A percentile compares a stretch with the other conserved stretches of the same genome.
These are phyloP conservation scores for Porites divaricata DNA, from an alignment of 92 coral and sea anemone genomes.

Conservation along the genomic window DNA sequence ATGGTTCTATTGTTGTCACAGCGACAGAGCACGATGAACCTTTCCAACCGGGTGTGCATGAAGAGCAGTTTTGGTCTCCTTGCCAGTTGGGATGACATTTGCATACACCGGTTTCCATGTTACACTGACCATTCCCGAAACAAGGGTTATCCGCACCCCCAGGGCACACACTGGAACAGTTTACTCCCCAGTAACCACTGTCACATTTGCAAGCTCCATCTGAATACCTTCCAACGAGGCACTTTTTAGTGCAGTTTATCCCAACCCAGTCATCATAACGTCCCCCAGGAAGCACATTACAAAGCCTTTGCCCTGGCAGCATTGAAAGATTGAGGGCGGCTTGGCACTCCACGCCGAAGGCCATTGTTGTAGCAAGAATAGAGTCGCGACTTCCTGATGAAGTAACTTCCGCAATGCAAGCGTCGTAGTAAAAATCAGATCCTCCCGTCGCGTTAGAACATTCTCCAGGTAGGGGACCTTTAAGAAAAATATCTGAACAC, in stretches of 20 bases:
- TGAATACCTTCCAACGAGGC: conserved; percentile 72
- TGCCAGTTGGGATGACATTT: conserved; percentile 84
- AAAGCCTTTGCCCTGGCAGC: conserved; percentile 86
- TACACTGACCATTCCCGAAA: conserved; percentile 87
- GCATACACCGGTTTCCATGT: conserved; percentile 78
- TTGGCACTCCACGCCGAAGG: conserved; percentile 89
- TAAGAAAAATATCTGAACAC: conserved; percentile 77
- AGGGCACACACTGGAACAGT: conserved; percentile 87
- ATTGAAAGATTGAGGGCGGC: conserved; percentile 81
- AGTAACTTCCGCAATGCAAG: conserved; percentile 83
- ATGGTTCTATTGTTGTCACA: conserved; percentile 43
- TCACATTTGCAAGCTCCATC: conserved; percentile 81
- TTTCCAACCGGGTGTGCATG: conserved; percentile 90
- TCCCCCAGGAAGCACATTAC: conserved; percentile 80
- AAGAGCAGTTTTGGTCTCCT: conserved; percentile 77
- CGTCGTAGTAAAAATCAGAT: conserved; percentile 79
- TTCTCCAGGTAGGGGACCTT: conserved; percentile 72
- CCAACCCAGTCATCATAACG: conserved; percentile 93
- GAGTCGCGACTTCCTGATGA: conserved; percentile 69
- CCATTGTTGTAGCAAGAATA: conserved; percentile 70
- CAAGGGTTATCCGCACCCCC: conserved; percentile 97
- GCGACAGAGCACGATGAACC: conserved; percentile 87
- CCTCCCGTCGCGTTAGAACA: conserved; percentile 80
- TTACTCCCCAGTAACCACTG: conserved; percentile 92
- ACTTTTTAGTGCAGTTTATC: conserved; percentile 69